Evolutionary conservation across 2,113 vertebrate genomes (phyloP).

Genomic region (Felis chaus): DNA sequence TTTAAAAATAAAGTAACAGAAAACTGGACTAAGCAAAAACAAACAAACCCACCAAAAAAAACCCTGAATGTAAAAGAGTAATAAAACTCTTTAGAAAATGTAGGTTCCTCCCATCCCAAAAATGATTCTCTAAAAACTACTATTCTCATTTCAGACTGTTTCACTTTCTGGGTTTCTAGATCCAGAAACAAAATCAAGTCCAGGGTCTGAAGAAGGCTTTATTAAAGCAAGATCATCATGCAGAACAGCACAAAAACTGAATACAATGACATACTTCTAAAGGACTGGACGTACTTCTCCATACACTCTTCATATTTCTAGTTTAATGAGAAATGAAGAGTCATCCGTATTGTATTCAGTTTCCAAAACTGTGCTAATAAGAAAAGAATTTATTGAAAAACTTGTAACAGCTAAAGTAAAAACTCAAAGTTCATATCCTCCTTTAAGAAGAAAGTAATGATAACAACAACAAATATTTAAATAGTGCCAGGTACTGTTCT

Average conservation of each 20-base stretch:
- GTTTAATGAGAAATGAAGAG: not conserved
- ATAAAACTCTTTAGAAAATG: not conserved
- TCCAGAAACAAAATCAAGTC: not conserved
- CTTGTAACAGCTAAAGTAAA: not conserved
- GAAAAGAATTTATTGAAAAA: not conserved
- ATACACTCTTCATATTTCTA: not conserved
- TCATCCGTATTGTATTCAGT: not conserved
- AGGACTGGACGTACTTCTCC: not conserved
- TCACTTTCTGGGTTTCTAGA: not conserved
- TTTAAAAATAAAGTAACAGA: not conserved
- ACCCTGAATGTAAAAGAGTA: not conserved
- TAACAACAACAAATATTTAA: not conserved
- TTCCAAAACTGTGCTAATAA: not conserved
- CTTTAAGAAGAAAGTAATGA: conserved; percentile 2
- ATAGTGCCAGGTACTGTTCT: not conserved
- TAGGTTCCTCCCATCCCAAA: not conserved
- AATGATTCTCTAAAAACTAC: not conserved
- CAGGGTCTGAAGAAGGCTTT: not conserved
- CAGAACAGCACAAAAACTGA: not conserved
- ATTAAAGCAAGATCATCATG: not conserved
- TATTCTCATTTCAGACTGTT: not conserved
- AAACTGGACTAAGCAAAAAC: not conserved
- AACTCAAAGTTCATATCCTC: not conserved
- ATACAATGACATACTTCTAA: not conserved
- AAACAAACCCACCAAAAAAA: not conserved